phyloP scores from a whole-genome alignment of 2,113 vertebrate genomes.

The Numida meleagris region DNA sequence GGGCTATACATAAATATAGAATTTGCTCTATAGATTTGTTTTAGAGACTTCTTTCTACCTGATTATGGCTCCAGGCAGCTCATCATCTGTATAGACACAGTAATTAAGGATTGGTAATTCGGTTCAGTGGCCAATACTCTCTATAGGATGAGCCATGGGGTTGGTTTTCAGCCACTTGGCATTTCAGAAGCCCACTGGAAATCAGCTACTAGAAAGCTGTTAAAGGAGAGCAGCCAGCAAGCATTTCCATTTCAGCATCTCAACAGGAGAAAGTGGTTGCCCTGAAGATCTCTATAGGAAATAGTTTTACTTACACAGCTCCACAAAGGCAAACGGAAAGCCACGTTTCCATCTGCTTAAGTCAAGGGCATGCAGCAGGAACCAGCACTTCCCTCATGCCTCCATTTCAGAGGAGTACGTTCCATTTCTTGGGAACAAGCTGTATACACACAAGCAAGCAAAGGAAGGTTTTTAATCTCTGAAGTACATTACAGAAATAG shows the following conservation, averaged over 20 bases:
- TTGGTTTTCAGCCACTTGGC: not conserved
- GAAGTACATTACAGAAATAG: not conserved
- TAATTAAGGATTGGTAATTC: not conserved
- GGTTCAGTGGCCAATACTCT: not conserved
- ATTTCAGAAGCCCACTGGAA: not conserved
- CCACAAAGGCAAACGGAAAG: not conserved
- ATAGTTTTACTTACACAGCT: not conserved
- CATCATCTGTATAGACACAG: not conserved
- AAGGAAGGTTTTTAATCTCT: conserved; percentile 33
- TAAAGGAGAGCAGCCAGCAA: not conserved
- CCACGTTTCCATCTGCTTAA: not conserved
- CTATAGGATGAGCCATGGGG: not conserved
- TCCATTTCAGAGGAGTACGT: not conserved
- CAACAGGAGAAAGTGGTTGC: not conserved
- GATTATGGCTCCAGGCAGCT: not conserved
- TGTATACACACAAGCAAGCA: conserved; percentile 43
- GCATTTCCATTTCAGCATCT: not conserved
- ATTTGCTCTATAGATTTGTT: conserved; percentile 12
- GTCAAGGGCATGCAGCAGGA: not conserved
- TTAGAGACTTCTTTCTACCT: conserved; percentile 14
- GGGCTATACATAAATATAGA: not conserved
- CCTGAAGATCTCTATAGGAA: not conserved
- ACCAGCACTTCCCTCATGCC: not conserved
- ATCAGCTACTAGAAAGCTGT: not conserved
- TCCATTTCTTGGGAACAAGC: not conserved